Evolutionary conservation across 1,140 invertebrate genomes (phyloP).

Genomic region (Scylla paramamosain): DNA sequence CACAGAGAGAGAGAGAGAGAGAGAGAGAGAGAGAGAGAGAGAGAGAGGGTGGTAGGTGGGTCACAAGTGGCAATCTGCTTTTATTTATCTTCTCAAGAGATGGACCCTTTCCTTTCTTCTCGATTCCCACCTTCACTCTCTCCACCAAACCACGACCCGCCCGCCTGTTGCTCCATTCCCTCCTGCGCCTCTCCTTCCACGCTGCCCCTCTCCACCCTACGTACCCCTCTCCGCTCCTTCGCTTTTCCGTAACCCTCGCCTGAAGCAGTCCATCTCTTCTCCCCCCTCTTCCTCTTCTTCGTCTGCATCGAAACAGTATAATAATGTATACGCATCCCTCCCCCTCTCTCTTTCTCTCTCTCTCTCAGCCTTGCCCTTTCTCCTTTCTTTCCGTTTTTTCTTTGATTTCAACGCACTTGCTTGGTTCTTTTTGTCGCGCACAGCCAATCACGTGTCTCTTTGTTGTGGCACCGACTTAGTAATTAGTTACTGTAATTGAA

Average conservation of each 20-base stretch:
- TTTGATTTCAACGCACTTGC: not conserved
- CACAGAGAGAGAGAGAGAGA: constrained; percentile 33
- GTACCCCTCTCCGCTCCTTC: not conserved
- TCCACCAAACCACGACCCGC: not conserved
- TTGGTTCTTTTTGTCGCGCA: not conserved
- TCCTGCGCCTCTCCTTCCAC: not conserved
- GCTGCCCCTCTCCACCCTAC: not conserved
- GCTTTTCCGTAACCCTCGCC: not conserved
- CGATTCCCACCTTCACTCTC: not conserved
- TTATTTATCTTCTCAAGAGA: not conserved
- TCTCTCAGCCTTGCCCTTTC: not conserved
- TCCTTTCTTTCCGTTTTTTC: not conserved
- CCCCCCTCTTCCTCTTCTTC: not conserved
- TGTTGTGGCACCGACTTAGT: too few species aligned
- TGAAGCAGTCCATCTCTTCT: not conserved
- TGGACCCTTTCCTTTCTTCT: not conserved
- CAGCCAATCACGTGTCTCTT: not conserved
- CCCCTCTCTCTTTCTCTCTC: constrained; percentile 39
- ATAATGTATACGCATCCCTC: not conserved
- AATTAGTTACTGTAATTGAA: not conserved
- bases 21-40: constrained; percentile 43
- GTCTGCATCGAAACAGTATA: not conserved
- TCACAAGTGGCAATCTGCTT: not conserved
- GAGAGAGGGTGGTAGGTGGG: not conserved
- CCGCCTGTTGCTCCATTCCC: not conserved